phyloP scores from a whole-genome alignment of 2,797 vertebrate species.

The Rhyacichthys aspro region DNA sequence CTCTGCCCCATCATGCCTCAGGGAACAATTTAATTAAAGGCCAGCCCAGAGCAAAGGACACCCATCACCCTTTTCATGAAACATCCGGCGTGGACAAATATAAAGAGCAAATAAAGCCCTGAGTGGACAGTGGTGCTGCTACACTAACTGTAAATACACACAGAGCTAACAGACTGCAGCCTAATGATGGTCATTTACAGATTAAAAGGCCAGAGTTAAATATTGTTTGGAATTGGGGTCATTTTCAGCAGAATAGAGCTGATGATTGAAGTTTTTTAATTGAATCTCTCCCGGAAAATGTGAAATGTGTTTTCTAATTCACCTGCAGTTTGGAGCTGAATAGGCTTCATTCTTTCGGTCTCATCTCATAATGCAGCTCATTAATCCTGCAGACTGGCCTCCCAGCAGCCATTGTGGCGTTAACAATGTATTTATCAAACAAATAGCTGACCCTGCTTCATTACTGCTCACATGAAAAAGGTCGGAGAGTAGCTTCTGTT shows the following conservation, averaged over 20 bases:
- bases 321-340: conserved; percentile 38
- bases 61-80: conserved; percentile 61
- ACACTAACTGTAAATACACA: conserved; percentile 49
- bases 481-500: conserved; percentile 5
- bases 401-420: conserved; percentile 40
- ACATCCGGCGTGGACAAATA: conserved; percentile 50
- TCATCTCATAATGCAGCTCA: conserved; percentile 39
- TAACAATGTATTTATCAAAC: conserved; percentile 41
- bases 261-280: conserved; percentile 45
- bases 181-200: conserved; percentile 50
- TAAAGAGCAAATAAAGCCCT: conserved; percentile 54
- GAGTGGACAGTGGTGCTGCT: conserved; percentile 25
- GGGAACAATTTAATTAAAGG: conserved; percentile 80
- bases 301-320: conserved; percentile 44
- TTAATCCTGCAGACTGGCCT: conserved; percentile 33
- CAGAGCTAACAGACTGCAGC: conserved; percentile 37
- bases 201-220: conserved; percentile 34
- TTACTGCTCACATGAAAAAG: conserved; percentile 13
- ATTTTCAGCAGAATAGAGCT: conserved; percentile 35
- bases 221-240: conserved; percentile 22
- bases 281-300: conserved; percentile 30
- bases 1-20: conserved; percentile 75
- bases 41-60: conserved; percentile 61
- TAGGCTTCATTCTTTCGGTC: conserved; percentile 32
- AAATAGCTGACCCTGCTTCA: neutral